Evolutionary conservation across 2,797 vertebrate genomes (phyloP), one percentile per base, ranked within the genome.

Genomic region (Sebastes taczanowskii): DNA sequence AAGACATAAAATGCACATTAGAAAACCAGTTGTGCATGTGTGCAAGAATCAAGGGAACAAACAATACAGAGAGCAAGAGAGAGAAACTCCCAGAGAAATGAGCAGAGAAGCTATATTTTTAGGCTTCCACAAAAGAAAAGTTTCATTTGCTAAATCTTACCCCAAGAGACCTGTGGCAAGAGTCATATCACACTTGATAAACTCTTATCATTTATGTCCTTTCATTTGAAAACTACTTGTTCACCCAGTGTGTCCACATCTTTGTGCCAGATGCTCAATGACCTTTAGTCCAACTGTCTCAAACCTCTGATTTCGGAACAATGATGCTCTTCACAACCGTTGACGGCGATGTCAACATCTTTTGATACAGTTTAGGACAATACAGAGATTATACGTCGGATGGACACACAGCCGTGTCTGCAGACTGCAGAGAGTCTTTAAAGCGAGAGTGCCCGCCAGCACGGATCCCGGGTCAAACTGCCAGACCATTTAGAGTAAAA

Each of bases 91-190:
- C 68, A 83, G 76, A 91, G 73, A 91, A 81, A 88, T 89, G 71
- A 88, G 84, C 73, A 84, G 81, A 89, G 81, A 89, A 87, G 86
- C 71, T 87, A 61, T 88, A 81, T 88, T 89, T 91, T 81, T 71
- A 70, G 72, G 66, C 88, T 89, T 88, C 83, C 71, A 86, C 77
- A 77, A 86, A 78, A 69, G 78, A 78, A 81, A 74, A 77, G 70
- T 71, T 69, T 90, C 83, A 82, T 88, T 89, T 84, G 70, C 84
- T 88, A 84, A 92, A 85, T 89, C 71, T 85, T 68, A 81, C 80
- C 87, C 80, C 35, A 81, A 81, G 81, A 80, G 84, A 88, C 73
- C 74, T 81, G 84, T 82, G 86, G 82, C 79, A 88, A 84, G 85
- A 89, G 64, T 74, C 35, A 65, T 82, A 77, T 81, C 66, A 88